phyloP scores from a whole-genome alignment of 2,797 vertebrate species.

The Anolis apletophallus region DNA sequence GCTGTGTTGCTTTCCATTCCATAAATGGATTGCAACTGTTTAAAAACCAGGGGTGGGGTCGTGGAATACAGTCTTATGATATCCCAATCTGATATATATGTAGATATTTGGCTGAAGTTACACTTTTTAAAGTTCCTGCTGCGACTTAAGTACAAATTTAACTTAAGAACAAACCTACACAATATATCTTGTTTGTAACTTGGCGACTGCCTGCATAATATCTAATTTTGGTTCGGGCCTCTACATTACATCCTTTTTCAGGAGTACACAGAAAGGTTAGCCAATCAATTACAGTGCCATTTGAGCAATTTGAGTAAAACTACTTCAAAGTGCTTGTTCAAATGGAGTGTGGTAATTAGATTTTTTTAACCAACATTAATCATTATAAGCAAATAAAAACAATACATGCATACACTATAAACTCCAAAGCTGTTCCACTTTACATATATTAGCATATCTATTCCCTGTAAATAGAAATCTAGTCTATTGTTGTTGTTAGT shows the following conservation, averaged over 20 bases:
- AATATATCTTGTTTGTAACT: no score
- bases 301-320: neutral
- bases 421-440: neutral
- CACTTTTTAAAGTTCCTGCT: no score
- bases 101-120: no score
- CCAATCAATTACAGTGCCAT: neutral
- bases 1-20: no score
- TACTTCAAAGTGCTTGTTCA: neutral
- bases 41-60: no score
- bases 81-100: no score
- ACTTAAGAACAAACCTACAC: no score
- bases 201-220: no score
- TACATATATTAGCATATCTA: neutral
- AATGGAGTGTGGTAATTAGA: neutral
- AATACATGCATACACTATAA: neutral
- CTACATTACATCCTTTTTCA: neutral
- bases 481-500: neutral
- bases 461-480: neutral
- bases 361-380: constrained; percentile 7
- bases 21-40: no score
- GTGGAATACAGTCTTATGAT: no score
- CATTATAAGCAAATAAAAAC: neutral
- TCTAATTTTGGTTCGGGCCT: neutral
- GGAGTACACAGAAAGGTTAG: neutral
- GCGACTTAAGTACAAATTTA: no score